These are phyloP conservation scores for Phaethon lepturus DNA, from an alignment of 2,113 vertebrate species.

Conservation along the genomic window DNA sequence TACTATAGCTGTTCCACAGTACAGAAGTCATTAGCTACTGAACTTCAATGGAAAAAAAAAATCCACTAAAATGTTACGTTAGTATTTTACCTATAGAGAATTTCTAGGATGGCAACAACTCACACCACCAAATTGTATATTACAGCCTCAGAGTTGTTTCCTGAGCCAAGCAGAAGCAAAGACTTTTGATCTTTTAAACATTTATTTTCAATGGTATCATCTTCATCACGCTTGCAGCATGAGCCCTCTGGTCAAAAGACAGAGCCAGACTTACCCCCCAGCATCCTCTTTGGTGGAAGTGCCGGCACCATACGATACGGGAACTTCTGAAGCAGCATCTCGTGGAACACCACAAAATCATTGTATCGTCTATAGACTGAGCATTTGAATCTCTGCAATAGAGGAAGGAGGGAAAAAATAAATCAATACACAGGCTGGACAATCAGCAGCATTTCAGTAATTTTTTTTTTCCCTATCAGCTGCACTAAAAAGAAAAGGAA, in stretches of 20 bases:
- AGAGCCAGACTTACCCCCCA: conserved; percentile 85
- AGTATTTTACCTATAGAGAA: neutral
- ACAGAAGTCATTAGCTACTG: neutral
- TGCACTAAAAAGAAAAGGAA: neutral
- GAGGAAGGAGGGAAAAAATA: accelerated
- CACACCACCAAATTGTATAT: neutral
- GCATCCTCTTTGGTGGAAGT: conserved; percentile 92
- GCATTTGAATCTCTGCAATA: conserved; percentile 83
- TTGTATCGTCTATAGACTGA: conserved; percentile 93
- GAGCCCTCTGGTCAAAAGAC: neutral
- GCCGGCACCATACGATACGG: conserved; percentile 93
- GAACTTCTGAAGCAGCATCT: conserved; percentile 91
- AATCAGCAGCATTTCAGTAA: accelerated
- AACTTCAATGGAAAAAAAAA: neutral
- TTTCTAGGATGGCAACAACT: neutral
- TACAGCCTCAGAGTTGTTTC: neutral
- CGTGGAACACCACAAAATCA: conserved; percentile 96
- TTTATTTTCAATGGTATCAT: neutral
- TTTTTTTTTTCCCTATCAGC: neutral
- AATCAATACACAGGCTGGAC: neutral
- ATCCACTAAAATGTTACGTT: neutral
- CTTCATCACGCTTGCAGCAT: accelerated
- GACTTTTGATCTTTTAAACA: accelerated
- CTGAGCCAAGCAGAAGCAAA: neutral
- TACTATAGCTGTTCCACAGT: neutral